phyloP scores from a whole-genome alignment of 2,888 invertebrate species.

The Hydropsyche betteni region DNA sequence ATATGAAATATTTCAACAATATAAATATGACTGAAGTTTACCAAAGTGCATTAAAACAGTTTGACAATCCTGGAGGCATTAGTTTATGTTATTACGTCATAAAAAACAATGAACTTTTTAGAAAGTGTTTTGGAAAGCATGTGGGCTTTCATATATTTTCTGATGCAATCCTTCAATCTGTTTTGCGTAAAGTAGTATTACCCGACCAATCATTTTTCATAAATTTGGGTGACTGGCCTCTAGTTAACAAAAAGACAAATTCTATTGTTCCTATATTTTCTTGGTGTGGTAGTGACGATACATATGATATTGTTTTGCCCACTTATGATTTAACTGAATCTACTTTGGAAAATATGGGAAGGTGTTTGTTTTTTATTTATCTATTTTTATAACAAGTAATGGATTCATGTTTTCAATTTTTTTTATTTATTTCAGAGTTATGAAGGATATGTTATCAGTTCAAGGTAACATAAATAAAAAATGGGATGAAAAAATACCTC shows the following conservation, averaged over 20 bases:
- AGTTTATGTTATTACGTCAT: conserved; percentile 92
- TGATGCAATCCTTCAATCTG: conserved; percentile 84
- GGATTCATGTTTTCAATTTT: conserved; percentile 4
- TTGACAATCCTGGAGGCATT: conserved; percentile 80
- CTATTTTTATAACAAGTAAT: conserved; percentile 3
- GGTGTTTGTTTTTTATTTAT: conserved; percentile 64
- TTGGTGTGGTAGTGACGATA: conserved; percentile 92
- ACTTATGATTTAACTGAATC: conserved; percentile 96
- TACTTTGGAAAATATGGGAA: conserved; percentile 91
- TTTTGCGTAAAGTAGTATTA: conserved; percentile 80
- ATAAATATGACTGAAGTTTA: conserved; percentile 77
- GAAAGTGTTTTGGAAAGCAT: conserved; percentile 93
- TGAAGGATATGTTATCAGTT: conserved; percentile 89
- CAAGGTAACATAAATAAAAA: conserved; percentile 77
- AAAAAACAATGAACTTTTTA: conserved; percentile 82
- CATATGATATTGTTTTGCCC: conserved; percentile 90
- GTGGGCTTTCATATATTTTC: conserved; percentile 96
- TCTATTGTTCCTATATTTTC: conserved; percentile 85
- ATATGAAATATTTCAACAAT: conserved; percentile 73
- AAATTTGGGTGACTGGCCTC: conserved; percentile 96
- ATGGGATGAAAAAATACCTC: conserved; percentile 80
- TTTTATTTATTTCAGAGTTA: conserved; percentile 70
- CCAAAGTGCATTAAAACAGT: conserved; percentile 72
- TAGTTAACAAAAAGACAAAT: conserved; percentile 67
- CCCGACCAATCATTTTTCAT: conserved; percentile 91